Conservation (phyloP, 1,140 invertebrate genomes). For the Diorhabda sublineata region DNA sequence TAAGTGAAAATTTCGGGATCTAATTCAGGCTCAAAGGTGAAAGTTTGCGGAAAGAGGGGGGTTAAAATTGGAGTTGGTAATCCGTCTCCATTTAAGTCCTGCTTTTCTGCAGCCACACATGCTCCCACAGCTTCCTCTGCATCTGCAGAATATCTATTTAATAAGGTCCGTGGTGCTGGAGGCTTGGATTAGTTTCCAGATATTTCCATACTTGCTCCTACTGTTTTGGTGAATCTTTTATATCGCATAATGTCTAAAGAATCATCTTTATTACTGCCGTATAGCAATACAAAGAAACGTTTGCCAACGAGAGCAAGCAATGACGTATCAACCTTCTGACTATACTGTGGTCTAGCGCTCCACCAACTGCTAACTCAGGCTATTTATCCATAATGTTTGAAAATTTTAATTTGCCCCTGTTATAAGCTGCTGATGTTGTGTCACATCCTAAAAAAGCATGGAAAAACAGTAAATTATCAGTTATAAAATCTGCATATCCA, state of each 20-base stretch:
- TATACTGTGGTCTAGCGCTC: background rate
- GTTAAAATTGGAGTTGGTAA: background rate
- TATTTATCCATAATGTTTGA: background rate
- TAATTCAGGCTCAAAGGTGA: background rate
- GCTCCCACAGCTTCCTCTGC: background rate
- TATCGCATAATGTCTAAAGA: background rate
- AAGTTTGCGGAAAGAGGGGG: background rate
- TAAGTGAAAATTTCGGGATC: background rate
- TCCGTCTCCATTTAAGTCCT: background rate
- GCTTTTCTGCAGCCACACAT: background rate
- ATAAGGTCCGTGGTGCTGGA: background rate
- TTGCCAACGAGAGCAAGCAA: background rate
- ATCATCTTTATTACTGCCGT: background rate
- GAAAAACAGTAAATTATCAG: too few relatives aligned
- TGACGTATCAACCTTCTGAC: background rate
- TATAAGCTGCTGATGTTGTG: slow-evolving; percentile 86
- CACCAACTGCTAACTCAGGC: background rate
- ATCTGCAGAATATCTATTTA: background rate
- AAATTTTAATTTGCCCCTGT: slow-evolving; percentile 43
- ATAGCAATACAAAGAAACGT: slow-evolving; percentile 39
- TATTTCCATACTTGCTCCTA: background rate
- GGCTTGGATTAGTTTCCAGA: background rate
- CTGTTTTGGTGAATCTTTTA: background rate
- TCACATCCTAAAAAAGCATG: slow-evolving; percentile 73
- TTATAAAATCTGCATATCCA: too few relatives aligned